Percentiles rank a stretch among this genome's conserved stretches.
Evolutionary conservation across 1,140 invertebrate species (phyloP).

Genomic region (Macrobrachium nipponense): DNA sequence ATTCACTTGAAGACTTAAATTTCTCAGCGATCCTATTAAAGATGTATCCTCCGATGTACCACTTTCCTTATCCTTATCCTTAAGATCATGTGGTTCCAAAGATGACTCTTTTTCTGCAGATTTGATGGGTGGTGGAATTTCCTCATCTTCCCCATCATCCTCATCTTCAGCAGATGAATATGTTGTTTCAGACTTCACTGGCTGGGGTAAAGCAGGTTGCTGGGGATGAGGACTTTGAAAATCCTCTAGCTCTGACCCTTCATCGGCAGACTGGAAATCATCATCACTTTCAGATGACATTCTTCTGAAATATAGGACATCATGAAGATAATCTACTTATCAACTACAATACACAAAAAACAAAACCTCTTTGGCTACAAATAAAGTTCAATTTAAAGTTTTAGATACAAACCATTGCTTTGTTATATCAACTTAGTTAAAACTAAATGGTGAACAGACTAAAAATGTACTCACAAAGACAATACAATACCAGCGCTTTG

Average conservation of each 20-base stretch:
- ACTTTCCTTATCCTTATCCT: neutral
- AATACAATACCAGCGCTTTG: too few species aligned
- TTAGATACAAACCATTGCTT: too few species aligned
- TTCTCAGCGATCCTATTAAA: too few species aligned
- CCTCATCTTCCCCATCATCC: neutral
- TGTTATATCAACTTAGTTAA: too few species aligned
- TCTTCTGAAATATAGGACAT: conserved; percentile 28
- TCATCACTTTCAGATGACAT: conserved; percentile 63
- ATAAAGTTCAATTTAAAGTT: too few species aligned
- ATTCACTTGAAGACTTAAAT: too few species aligned
- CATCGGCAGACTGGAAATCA: conserved; percentile 62
- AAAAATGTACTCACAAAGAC: too few species aligned
- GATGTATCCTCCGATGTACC: neutral
- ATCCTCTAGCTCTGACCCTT: conserved; percentile 54
- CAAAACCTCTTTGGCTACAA: too few species aligned
- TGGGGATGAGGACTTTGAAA: neutral
- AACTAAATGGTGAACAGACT: too few species aligned
- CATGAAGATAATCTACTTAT: too few species aligned
- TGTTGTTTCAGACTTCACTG: neutral
- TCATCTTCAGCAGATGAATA: neutral
- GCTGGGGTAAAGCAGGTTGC: neutral
- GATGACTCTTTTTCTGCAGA: neutral
- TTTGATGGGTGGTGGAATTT: neutral
- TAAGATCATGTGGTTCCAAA: neutral
- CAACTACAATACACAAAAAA: too few species aligned